Evolutionary conservation across 2,797 vertebrate genomes (phyloP).

Genomic region (Microcaecilia unicolor): DNA sequence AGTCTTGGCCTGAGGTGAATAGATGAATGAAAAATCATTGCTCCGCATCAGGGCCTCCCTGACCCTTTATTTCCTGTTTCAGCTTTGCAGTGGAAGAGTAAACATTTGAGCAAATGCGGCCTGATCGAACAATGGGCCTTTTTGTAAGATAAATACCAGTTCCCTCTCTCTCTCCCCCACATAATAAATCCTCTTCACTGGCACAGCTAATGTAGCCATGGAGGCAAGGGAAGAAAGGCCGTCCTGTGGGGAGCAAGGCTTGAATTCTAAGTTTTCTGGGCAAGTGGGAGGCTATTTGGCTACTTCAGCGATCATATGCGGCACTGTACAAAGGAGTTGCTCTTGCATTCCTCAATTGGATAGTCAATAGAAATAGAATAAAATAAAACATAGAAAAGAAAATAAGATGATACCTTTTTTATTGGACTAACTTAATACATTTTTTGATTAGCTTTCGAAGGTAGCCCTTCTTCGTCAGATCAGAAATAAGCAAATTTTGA

Average conservation of each 20-base stretch:
- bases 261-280: slow-evolving; percentile 2
- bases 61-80: slow-evolving; percentile 46
- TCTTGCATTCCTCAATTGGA: too few relatives aligned
- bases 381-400: too few relatives aligned
- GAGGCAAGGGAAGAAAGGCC: slow-evolving; percentile 8
- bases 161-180: slow-evolving; percentile 5
- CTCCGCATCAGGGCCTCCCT: slow-evolving; percentile 14
- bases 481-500: too few relatives aligned
- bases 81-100: slow-evolving; percentile 49
- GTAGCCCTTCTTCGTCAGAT: too few relatives aligned
- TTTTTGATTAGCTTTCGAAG: too few relatives aligned
- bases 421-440: too few relatives aligned
- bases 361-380: too few relatives aligned
- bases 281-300: too few relatives aligned
- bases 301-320: too few relatives aligned
- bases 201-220: slow-evolving; percentile 16
- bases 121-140: slow-evolving; percentile 28
- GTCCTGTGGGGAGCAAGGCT: slow-evolving; percentile 6
- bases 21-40: slow-evolving; percentile 25
- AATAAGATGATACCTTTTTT: too few relatives aligned
- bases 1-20: slow-evolving; percentile 28
- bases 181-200: slow-evolving; percentile 17
- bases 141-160: slow-evolving; percentile 17
- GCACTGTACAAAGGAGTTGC: too few relatives aligned
- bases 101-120: slow-evolving; percentile 41